Evolutionary conservation across 1,140 invertebrate species (phyloP).

Genomic region (Triops longicaudatus): DNA sequence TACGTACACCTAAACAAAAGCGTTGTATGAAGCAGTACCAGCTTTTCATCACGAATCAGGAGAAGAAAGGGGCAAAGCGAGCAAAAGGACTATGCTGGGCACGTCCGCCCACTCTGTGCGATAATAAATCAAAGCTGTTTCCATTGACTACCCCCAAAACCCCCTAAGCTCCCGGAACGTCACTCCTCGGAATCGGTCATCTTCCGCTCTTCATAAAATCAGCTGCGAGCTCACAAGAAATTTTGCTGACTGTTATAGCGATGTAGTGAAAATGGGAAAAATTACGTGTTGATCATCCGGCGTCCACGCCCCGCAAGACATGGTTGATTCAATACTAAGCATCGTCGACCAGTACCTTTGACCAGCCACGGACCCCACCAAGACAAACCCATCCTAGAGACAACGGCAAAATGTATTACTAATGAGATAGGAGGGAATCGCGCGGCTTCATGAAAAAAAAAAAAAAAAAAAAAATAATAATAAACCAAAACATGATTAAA

Average conservation of each 20-base stretch:
- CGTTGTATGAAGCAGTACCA: not conserved
- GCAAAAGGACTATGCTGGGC: not conserved
- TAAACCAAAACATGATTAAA: too few relatives aligned
- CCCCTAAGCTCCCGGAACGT: too few relatives aligned
- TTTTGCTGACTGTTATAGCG: too few relatives aligned
- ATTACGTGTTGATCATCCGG: conserved; percentile 86
- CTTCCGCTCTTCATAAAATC: too few relatives aligned
- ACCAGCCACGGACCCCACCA: conserved; percentile 92
- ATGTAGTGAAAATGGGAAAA: not conserved
- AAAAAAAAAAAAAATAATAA: not conserved
- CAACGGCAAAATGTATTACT: not conserved
- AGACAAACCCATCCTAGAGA: conserved; percentile 74
- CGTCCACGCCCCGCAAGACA: conserved; percentile 95
- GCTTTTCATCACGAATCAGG: not conserved
- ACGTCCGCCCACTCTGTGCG: not conserved
- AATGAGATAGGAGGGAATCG: too few relatives aligned
- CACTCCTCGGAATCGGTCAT: too few relatives aligned
- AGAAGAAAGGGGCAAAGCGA: not conserved
- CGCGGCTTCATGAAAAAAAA: too few relatives aligned
- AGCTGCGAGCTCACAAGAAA: too few relatives aligned
- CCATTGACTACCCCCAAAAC: not conserved
- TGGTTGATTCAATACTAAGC: conserved; percentile 83
- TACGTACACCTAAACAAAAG: conserved; percentile 66
- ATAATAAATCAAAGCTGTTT: not conserved
- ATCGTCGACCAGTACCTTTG: conserved; percentile 98